These are phyloP conservation scores for Lamprotornis superbus DNA, from an alignment of 2,113 vertebrate genomes.

Conservation along the genomic window DNA sequence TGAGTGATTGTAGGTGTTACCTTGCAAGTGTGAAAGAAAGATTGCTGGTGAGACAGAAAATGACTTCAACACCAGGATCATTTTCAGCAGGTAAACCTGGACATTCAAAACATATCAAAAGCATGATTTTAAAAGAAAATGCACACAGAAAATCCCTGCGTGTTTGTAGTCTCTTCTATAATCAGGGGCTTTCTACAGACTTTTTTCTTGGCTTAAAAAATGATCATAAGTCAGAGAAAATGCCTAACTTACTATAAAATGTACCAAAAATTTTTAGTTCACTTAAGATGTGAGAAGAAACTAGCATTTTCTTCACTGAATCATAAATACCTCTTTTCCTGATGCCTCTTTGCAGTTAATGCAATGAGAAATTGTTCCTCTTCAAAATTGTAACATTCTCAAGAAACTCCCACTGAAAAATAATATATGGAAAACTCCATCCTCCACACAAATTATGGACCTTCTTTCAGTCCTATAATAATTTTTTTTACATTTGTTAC, in stretches of 20 bases:
- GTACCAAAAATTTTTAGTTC: neutral
- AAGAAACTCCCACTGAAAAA: neutral
- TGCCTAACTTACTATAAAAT: neutral
- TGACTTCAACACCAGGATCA: rapidly evolving
- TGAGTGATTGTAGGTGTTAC: neutral
- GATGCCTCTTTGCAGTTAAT: neutral
- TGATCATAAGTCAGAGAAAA: neutral
- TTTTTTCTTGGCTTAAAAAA: neutral
- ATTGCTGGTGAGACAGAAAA: neutral
- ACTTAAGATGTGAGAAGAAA: neutral
- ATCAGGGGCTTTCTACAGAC: neutral
- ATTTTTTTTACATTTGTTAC: neutral
- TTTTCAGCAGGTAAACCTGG: neutral
- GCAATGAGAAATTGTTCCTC: neutral
- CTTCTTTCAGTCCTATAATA: neutral
- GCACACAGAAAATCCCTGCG: neutral
- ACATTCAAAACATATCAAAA: neutral
- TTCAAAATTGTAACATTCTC: neutral
- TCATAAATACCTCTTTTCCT: neutral
- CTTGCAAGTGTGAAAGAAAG: neutral
- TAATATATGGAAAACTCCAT: neutral
- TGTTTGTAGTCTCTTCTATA: neutral
- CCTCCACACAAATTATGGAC: neutral
- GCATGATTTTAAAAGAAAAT: neutral
- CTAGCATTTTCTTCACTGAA: neutral